phyloP scores from a whole-genome alignment of 2,113 vertebrate genomes.

The Alectura lathami region DNA sequence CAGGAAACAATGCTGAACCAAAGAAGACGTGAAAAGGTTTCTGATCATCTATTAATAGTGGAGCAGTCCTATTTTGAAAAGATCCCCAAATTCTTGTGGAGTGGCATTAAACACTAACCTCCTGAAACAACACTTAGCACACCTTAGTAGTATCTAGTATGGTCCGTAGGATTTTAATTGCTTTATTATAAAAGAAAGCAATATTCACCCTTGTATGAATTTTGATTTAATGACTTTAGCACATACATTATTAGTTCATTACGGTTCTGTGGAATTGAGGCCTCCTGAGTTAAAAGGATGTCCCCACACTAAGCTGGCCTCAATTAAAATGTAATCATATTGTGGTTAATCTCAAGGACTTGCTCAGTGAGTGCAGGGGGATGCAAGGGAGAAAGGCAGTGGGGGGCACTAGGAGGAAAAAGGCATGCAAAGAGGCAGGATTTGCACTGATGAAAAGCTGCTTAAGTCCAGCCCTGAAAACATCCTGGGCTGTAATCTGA shows the following conservation, averaged over 20 bases:
- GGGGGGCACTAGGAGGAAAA: background rate
- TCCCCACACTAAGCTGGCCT: conserved; percentile 63
- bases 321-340: conserved; percentile 74
- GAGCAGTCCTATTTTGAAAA: conserved; percentile 38
- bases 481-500: background rate
- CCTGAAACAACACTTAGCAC: conserved; percentile 15
- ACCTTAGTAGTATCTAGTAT: conserved; percentile 27
- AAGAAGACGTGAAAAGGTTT: background rate
- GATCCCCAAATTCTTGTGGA: background rate
- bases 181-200: conserved; percentile 70
- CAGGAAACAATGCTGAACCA: background rate
- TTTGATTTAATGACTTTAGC: conserved; percentile 71
- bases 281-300: conserved; percentile 69
- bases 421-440: background rate
- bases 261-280: conserved; percentile 68
- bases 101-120: conserved; percentile 13
- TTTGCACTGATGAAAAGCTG: background rate
- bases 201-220: conserved; percentile 67
- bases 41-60: conserved; percentile 4
- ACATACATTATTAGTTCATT: conserved; percentile 74
- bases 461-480: background rate
- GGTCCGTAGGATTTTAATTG: conserved; percentile 53
- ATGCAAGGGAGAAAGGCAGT: background rate
- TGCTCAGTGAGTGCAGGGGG: background rate
- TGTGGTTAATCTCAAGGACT: conserved; percentile 64